These are phyloP conservation scores for Bombus pascuorum DNA, from an alignment of 1,140 invertebrate genomes.

Conservation along the genomic window DNA sequence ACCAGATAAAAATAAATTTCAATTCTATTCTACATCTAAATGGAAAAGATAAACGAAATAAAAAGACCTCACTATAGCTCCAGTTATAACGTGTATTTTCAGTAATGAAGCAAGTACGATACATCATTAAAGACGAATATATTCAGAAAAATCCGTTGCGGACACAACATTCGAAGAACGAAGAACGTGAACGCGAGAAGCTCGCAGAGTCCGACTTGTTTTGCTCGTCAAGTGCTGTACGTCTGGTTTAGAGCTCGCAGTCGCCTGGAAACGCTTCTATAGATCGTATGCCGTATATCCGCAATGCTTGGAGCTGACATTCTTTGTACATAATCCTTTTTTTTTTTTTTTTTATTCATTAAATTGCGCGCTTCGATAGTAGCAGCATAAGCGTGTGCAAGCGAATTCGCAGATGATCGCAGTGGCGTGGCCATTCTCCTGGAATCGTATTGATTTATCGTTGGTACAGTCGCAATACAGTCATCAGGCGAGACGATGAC, in stretches of 20 bases:
- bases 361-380: constrained; percentile 32
- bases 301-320: constrained; percentile 56
- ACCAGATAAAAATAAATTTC: background rate
- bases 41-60: background rate
- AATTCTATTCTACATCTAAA: background rate
- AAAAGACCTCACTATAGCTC: background rate
- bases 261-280: constrained; percentile 57
- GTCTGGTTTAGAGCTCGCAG: constrained; percentile 48
- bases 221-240: constrained; percentile 35
- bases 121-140: background rate
- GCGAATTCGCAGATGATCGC: constrained; percentile 44
- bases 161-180: background rate
- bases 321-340: background rate
- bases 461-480: constrained; percentile 24
- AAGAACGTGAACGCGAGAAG: constrained; percentile 3
- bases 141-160: background rate
- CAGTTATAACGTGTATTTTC: background rate
- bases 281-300: constrained; percentile 49
- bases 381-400: constrained; percentile 32
- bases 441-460: constrained; percentile 59
- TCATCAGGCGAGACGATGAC: background rate
- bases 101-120: background rate
- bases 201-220: constrained; percentile 18
- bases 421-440: constrained; percentile 18
- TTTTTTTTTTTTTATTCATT: constrained; percentile 13